phyloP scores from a whole-genome alignment of 2,888 invertebrate species.

The Drosophila koepferae region DNA sequence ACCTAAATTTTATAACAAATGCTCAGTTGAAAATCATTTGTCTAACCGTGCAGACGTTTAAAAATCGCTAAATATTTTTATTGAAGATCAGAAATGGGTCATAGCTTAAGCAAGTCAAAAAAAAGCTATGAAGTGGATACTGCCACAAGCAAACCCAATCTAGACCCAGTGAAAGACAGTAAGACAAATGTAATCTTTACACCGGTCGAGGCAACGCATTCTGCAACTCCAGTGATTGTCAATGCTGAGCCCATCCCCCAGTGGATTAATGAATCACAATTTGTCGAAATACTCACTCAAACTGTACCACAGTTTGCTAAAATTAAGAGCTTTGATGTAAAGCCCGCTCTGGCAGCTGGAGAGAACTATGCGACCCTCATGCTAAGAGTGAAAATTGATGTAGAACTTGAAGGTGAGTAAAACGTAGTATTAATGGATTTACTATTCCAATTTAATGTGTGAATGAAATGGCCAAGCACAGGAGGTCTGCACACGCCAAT shows the following conservation, averaged over 20 bases:
- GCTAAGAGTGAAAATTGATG: constrained; percentile 61
- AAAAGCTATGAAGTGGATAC: constrained; percentile 54
- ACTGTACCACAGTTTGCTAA: constrained; percentile 49
- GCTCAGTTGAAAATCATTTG: constrained; percentile 33
- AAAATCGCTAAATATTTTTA: neutral
- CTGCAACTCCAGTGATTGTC: neutral
- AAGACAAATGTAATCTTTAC: constrained; percentile 1
- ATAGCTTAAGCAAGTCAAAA: constrained; percentile 26
- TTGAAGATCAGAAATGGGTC: constrained; percentile 1
- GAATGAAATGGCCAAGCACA: neutral
- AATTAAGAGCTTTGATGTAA: constrained; percentile 54
- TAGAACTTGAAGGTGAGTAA: constrained; percentile 52
- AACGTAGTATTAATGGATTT: too few species aligned
- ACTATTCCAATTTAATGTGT: neutral
- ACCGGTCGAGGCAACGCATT: neutral
- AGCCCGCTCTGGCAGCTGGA: constrained; percentile 60
- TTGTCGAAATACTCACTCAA: constrained; percentile 43
- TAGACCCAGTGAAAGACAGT: neutral
- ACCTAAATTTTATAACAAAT: constrained; percentile 5
- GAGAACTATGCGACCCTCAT: constrained; percentile 79
- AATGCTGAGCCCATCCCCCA: constrained; percentile 21
- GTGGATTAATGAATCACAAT: constrained; percentile 70
- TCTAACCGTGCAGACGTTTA: constrained; percentile 7
- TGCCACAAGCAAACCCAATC: neutral
- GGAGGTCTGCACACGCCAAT: neutral